These are phyloP conservation scores for Lasioglossum pauxillum DNA, from an alignment of 2,888 invertebrate genomes.

Conservation along the genomic window DNA sequence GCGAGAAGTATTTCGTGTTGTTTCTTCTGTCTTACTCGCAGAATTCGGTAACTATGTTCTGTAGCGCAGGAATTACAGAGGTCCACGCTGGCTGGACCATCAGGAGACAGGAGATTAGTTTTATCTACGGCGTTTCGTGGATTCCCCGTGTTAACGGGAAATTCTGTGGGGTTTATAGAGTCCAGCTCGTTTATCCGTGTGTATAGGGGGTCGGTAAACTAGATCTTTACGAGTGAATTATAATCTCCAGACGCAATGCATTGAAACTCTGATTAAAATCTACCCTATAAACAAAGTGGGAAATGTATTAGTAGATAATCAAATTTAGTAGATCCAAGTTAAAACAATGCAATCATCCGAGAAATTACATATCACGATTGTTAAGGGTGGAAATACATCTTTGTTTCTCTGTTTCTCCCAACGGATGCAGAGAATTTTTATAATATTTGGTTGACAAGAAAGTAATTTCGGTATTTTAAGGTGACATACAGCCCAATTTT, in stretches of 20 bases:
- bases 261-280: background rate
- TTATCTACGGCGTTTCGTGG: background rate
- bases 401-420: background rate
- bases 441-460: too few relatives aligned
- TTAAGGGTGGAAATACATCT: background rate
- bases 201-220: background rate
- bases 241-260: background rate
- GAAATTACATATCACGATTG: too few relatives aligned
- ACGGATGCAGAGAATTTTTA: background rate
- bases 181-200: background rate
- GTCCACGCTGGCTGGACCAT: background rate
- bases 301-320: background rate
- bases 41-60: background rate
- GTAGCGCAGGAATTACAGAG: background rate
- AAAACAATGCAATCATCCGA: too few relatives aligned
- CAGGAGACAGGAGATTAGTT: slow-evolving; percentile 1
- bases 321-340: background rate
- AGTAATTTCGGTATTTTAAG: too few relatives aligned
- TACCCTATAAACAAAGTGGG: background rate
- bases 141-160: background rate
- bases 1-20: background rate
- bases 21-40: background rate
- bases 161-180: background rate
- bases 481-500: too few relatives aligned
- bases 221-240: background rate